phyloP scores from a whole-genome alignment of 2,888 invertebrate species.

The Neoitamus cyanurus region DNA sequence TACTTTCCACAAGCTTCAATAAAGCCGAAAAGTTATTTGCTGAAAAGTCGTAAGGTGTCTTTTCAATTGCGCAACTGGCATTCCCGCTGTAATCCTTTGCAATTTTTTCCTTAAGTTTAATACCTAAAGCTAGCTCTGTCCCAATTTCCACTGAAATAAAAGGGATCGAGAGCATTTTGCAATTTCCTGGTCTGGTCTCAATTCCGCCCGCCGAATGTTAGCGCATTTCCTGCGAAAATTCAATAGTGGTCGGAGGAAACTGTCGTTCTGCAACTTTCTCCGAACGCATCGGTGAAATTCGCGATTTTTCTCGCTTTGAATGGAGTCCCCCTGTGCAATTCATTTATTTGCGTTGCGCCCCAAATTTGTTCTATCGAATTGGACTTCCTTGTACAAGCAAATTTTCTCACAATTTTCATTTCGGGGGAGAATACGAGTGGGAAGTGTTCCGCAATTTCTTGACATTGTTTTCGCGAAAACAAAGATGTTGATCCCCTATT shows the following conservation, averaged over 20 bases:
- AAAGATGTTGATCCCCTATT: slow-evolving; percentile 35
- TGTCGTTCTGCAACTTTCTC: neutral
- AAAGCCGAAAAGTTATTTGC: neutral
- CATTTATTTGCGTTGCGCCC: neutral
- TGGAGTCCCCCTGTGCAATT: neutral
- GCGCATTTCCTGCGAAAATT: neutral
- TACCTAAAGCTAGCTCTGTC: neutral
- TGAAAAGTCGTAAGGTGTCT: neutral
- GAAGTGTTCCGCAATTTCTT: slow-evolving; percentile 18
- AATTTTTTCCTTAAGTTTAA: neutral
- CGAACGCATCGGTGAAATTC: neutral
- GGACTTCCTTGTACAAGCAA: neutral
- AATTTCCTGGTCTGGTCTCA: neutral
- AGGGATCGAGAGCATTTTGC: neutral
- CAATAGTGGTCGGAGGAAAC: neutral
- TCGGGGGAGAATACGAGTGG: neutral
- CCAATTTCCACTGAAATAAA: neutral
- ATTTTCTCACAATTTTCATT: neutral
- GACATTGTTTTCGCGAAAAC: slow-evolving; percentile 40
- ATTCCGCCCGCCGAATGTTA: neutral
- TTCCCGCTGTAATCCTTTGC: neutral
- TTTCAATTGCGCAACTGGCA: neutral
- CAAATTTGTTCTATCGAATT: neutral
- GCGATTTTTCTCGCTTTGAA: neutral
- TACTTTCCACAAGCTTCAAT: neutral